Percentiles rank a stretch among this genome's conserved stretches.
Conservation (phyloP, 2,888 invertebrate species). For the Phymatocera aterrima region DNA sequence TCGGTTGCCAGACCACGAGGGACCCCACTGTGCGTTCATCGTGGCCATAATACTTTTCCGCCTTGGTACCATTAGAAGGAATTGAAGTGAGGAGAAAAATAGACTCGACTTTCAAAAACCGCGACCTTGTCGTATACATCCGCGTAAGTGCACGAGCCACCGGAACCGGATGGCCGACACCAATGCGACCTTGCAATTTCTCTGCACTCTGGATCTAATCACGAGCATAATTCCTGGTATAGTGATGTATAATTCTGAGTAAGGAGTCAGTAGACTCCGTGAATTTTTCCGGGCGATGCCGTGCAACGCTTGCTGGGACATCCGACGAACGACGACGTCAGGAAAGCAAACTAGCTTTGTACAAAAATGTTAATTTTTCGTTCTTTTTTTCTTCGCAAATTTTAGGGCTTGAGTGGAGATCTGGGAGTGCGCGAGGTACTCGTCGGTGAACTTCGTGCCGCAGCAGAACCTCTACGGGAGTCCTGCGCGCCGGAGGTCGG, state of each 20-base stretch:
- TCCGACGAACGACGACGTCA: too few species aligned
- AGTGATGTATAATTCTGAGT: too few species aligned
- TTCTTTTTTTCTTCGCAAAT: neutral
- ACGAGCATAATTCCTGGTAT: too few species aligned
- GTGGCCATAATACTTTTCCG: neutral
- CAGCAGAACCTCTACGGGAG: constrained; percentile 85
- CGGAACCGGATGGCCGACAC: too few species aligned
- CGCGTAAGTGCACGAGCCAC: too few species aligned
- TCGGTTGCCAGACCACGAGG: neutral
- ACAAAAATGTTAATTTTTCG: neutral
- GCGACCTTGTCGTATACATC: too few species aligned
- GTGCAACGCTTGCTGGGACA: too few species aligned
- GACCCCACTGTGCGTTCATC: neutral
- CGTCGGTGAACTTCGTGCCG: constrained; percentile 82
- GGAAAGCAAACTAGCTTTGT: too few species aligned
- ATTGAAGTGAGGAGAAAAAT: neutral
- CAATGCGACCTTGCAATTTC: neutral
- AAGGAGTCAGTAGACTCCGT: too few species aligned
- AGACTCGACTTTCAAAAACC: neutral
- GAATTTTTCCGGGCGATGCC: too few species aligned
- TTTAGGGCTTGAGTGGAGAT: constrained; percentile 86
- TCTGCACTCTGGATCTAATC: too few species aligned
- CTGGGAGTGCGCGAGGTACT: constrained; percentile 85
- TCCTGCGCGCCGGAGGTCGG: constrained; percentile 84
- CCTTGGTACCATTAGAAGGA: neutral